Conservation (phyloP, 92 coral and sea anemone species). For the Heteractis magnifica region DNA sequence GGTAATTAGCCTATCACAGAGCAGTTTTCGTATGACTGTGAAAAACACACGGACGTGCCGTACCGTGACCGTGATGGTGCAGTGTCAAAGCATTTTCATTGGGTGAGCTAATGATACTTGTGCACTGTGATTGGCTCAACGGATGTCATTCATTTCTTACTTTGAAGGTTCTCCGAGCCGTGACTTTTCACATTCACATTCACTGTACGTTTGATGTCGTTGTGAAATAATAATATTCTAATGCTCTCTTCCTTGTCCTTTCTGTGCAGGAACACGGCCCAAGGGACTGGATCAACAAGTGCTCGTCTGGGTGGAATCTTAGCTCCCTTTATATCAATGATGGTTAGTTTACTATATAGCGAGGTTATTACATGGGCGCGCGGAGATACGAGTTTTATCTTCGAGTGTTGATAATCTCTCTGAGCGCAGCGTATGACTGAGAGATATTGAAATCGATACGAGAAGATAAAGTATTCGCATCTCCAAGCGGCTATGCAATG, state of each 20-base stretch:
- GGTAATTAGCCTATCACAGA: too few relatives aligned
- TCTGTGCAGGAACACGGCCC: conserved; percentile 37
- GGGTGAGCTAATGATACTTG: not conserved
- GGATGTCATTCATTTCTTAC: too few relatives aligned
- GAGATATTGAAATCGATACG: too few relatives aligned
- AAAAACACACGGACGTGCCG: not conserved
- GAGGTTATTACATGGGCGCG: not conserved
- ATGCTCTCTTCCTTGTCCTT: not conserved
- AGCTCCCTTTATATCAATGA: conserved; percentile 32
- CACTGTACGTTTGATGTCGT: too few relatives aligned
- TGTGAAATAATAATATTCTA: too few relatives aligned
- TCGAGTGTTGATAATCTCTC: too few relatives aligned
- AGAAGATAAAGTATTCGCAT: too few relatives aligned
- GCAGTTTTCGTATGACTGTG: too few relatives aligned
- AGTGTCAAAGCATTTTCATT: not conserved
- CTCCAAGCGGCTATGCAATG: too few relatives aligned
- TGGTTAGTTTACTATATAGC: conserved; percentile 9
- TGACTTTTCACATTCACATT: too few relatives aligned
- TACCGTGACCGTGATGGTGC: not conserved
- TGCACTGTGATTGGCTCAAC: not conserved
- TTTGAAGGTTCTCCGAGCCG: not conserved
- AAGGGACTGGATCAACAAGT: conserved; percentile 38
- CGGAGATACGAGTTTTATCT: too few relatives aligned
- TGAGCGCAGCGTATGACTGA: too few relatives aligned
- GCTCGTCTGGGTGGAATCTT: conserved; percentile 50